phyloP scores from a whole-genome alignment of 2,888 invertebrate species.

The Sarcophaga caerulescens region DNA sequence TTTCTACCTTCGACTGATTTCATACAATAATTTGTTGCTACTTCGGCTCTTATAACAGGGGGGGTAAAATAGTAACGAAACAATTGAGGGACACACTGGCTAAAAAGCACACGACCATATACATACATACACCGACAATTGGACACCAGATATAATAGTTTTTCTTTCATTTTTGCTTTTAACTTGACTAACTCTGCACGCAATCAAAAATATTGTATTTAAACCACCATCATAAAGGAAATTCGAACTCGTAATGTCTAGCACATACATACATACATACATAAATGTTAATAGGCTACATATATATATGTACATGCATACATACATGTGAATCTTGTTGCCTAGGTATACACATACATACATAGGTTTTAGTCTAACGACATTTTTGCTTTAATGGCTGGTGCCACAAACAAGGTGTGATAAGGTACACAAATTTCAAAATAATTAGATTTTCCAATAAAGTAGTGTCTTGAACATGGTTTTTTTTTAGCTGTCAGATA shows the following conservation, averaged over 20 bases:
- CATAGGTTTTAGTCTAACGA: slow-evolving; percentile 6
- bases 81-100: slow-evolving; percentile 37
- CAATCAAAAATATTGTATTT: slow-evolving; percentile 53
- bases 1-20: slow-evolving; percentile 70
- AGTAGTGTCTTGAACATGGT: background rate
- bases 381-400: slow-evolving; percentile 25
- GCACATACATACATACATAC: slow-evolving; percentile 7
- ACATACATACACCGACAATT: background rate
- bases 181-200: slow-evolving; percentile 65
- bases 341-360: too few relatives aligned
- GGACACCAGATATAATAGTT: slow-evolving; percentile 14
- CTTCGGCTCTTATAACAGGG: slow-evolving; percentile 70
- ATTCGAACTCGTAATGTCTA: slow-evolving; percentile 7
- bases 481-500: too few relatives aligned
- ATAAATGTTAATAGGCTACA: too few relatives aligned
- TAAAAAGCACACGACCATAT: background rate
- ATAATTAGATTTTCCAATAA: slow-evolving; percentile 46
- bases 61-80: slow-evolving; percentile 66
- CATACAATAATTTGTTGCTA: slow-evolving; percentile 69
- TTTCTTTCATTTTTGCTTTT: slow-evolving; percentile 48
- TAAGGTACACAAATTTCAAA: slow-evolving; percentile 47
- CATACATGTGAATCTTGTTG: too few relatives aligned
- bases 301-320: too few relatives aligned
- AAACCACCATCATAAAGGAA: slow-evolving; percentile 41
- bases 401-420: slow-evolving; percentile 57